A percentile compares a stretch with the other conserved stretches of the same genome.
These are phyloP conservation scores for Lerema accius DNA, from an alignment of 1,140 invertebrate species.

Conservation along the genomic window DNA sequence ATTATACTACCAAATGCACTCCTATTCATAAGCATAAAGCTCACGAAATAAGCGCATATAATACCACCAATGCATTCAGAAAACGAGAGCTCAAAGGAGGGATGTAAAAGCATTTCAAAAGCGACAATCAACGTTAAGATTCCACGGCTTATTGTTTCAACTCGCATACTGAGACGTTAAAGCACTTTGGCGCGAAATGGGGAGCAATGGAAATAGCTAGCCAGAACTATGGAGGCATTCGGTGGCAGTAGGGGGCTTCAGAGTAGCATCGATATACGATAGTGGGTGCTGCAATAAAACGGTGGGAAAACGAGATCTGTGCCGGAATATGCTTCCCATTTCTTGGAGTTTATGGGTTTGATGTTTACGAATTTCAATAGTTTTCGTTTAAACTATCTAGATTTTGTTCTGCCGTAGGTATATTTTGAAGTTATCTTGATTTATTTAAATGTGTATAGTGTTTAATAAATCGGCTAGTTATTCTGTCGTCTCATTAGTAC, in stretches of 20 bases:
- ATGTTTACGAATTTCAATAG: neutral
- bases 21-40: neutral
- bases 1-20: neutral
- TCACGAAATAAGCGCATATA: neutral
- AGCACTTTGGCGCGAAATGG: conserved; percentile 25
- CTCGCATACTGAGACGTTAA: conserved; percentile 26
- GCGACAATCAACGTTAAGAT: conserved; percentile 26
- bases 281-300: conserved; percentile 2
- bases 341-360: neutral
- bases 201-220: conserved; percentile 23
- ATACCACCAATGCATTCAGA: conserved; percentile 1
- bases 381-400: neutral
- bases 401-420: too few relatives aligned
- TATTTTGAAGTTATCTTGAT: too few relatives aligned
- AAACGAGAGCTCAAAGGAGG: conserved; percentile 2
- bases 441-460: too few relatives aligned
- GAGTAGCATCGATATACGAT: conserved; percentile 7
- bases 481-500: too few relatives aligned
- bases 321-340: neutral
- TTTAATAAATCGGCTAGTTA: too few relatives aligned
- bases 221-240: too few relatives aligned
- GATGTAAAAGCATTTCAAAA: conserved; percentile 24
- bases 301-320: conserved; percentile 11
- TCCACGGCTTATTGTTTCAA: conserved; percentile 26
- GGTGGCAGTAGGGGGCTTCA: too few relatives aligned